Percentiles rank a stretch among this genome's conserved stretches.
Conservation (phyloP, 2,113 vertebrate genomes). For the Pterocles orientalis region DNA sequence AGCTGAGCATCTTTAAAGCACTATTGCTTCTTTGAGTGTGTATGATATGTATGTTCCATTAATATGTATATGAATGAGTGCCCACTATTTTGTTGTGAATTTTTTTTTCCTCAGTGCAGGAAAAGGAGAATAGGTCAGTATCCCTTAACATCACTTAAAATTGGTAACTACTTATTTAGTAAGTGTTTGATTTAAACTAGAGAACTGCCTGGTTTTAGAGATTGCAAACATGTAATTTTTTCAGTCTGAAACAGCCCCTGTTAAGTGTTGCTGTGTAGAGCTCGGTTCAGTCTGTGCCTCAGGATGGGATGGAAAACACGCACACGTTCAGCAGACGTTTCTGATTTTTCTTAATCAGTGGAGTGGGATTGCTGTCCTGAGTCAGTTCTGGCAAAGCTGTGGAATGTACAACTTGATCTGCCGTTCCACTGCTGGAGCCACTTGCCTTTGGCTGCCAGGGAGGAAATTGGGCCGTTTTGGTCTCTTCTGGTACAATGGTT, state of each 20-base stretch:
- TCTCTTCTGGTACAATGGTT: conserved; percentile 38
- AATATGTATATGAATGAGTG: background rate
- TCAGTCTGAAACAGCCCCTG: background rate
- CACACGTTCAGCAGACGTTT: background rate
- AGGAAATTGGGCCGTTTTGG: conserved; percentile 34
- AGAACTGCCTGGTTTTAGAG: background rate
- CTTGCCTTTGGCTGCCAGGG: conserved; percentile 1
- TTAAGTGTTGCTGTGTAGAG: background rate
- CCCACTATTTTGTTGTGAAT: background rate
- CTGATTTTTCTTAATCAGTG: background rate
- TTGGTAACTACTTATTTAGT: background rate
- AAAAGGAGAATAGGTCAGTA: background rate
- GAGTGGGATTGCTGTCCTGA: background rate
- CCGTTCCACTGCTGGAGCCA: background rate
- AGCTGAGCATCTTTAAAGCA: background rate
- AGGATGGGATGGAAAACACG: background rate
- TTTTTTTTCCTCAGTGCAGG: background rate
- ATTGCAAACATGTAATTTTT: background rate
- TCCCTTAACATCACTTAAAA: background rate
- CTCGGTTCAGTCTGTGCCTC: background rate
- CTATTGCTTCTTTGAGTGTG: background rate
- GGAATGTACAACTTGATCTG: background rate
- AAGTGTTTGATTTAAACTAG: background rate
- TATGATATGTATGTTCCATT: background rate
- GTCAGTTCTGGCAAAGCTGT: background rate